Evolutionary conservation across 1,140 invertebrate species (phyloP), one percentile per base, ranked within the genome.

Genomic region (Orussus abietinus): DNA sequence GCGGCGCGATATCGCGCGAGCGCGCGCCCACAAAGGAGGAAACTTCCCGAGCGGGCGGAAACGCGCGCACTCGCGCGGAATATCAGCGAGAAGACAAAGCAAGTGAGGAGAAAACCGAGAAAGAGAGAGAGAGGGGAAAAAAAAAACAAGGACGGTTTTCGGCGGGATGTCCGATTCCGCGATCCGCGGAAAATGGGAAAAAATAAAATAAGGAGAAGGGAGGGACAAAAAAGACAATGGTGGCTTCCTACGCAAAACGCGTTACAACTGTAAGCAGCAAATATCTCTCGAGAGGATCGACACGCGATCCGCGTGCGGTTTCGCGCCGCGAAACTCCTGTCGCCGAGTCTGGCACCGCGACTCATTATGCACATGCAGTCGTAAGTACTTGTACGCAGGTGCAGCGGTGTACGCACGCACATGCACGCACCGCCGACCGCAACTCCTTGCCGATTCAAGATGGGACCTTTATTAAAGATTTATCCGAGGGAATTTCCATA

Each of bases 221-320:
- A 49, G 42, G 35, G 46, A 55, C 37, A 37, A 47, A 49, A 34
- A 38, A 42, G 46, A 38, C 26, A 17, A 34, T 43, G 28, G 22
- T 36, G 29, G 11, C 32, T 65, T 66, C 57, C 48, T 44, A 51
- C 55, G 60, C 57, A 60, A 57, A 62, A 59, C 57, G 55, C 56
- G 61, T 66, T 66, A 66, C 59, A 59, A 58, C 64, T 64, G 55
- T 55, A 69, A 64, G 61, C 53, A 70, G 69, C 62, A 72, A 70
- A 70, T 72, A 72, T 72, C 66, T 70, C 45, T 2, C 44, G 41
- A 46, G 51, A 39, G 36, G 61, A 71, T 72, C 67, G 59, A 69
- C 69, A 72, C 68, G 67, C 68, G 60, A 71, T 55, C 50, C 44
- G 42, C 53, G 59, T 48, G 58, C 47, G 43, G 31, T n/a, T n/a